Conservation (phyloP, 2,797 vertebrate species). For the Smutsia temminckii region DNA sequence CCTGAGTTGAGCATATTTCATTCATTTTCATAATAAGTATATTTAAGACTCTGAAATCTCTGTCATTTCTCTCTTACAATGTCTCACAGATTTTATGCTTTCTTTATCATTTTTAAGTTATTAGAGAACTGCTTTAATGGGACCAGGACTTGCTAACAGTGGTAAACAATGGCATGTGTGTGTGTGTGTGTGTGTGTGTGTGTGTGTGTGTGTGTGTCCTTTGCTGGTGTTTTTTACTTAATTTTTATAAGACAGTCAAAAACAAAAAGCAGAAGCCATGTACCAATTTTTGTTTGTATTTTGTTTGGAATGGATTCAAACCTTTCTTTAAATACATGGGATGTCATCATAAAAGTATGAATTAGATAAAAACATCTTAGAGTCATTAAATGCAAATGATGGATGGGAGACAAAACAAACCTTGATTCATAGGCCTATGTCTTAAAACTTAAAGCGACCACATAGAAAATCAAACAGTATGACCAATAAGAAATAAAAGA, state of each 20-base stretch:
- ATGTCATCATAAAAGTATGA: conserved; percentile 12
- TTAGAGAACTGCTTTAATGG: neutral
- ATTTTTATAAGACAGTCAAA: neutral
- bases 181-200: too few relatives aligned
- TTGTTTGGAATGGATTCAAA: neutral
- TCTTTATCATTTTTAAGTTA: neutral
- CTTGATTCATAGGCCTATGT: neutral
- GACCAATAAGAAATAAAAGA: neutral
- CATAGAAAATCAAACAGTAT: neutral
- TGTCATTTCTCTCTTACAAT: neutral
- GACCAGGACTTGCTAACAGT: neutral
- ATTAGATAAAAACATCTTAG: neutral
- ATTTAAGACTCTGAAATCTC: neutral
- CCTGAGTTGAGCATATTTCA: neutral
- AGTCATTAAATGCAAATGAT: neutral
- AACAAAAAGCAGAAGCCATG: too few relatives aligned
- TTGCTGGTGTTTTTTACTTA: neutral
- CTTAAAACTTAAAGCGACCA: neutral
- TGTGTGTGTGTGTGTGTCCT: neutral
- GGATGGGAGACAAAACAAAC: neutral
- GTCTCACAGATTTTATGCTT: neutral
- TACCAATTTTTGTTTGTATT: neutral
- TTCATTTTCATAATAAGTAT: neutral
- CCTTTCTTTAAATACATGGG: neutral
- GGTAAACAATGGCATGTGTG: neutral